Conservation (phyloP, 2,113 vertebrate genomes). For the Oncorhynchus mykiss region DNA sequence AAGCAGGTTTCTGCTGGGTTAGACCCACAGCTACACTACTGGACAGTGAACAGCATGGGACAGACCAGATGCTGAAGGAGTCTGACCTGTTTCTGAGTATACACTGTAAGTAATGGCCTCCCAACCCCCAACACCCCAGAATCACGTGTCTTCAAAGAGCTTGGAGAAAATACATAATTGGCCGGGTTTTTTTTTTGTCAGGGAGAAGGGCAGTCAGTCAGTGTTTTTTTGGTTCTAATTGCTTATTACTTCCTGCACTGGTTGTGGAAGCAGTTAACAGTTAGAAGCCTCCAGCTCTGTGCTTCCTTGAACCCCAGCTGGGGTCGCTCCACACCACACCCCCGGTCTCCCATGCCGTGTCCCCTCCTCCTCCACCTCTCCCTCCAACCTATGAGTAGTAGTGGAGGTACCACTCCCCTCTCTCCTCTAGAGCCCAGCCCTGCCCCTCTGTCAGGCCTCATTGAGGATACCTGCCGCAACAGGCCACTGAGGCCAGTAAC, state of each 20-base stretch:
- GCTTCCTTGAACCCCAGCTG: not conserved
- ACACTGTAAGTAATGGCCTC: not conserved
- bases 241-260: slow-evolving; percentile 15
- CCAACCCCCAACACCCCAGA: not conserved
- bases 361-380: not conserved
- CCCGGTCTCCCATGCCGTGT: not conserved
- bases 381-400: slow-evolving; percentile 2
- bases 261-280: not conserved
- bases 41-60: not conserved
- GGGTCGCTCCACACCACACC: not conserved
- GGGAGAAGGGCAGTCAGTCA: not conserved
- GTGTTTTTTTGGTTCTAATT: slow-evolving; percentile 16
- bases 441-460: too few species aligned
- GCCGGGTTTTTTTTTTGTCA: not conserved
- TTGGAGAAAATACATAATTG: not conserved
- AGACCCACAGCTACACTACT: not conserved
- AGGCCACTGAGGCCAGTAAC: slow-evolving; percentile 31
- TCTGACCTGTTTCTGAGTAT: not conserved
- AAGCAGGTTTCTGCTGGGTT: not conserved
- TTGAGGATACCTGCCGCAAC: slow-evolving; percentile 62
- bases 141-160: not conserved
- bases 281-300: not conserved
- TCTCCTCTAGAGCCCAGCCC: not conserved
- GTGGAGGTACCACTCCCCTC: slow-evolving; percentile 1
- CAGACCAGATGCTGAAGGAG: not conserved